Conservation (phyloP, 2,113 vertebrate genomes). For the Nipponia nippon region DNA sequence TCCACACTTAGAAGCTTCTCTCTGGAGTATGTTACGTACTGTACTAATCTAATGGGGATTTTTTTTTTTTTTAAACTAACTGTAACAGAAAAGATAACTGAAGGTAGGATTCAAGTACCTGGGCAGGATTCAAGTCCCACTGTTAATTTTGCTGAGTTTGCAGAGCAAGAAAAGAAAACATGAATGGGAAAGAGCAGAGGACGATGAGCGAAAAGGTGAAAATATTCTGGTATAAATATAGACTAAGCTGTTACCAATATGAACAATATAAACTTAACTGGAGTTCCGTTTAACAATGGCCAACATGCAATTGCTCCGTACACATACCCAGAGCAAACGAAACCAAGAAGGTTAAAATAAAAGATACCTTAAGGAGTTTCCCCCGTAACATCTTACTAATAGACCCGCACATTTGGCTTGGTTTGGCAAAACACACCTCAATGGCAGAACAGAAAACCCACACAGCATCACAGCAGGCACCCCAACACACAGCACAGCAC, state of each 20-base stretch:
- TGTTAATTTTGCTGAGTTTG: background rate
- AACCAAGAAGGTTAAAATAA: background rate
- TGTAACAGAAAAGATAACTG: background rate
- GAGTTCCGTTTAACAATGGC: background rate
- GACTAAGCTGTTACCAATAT: background rate
- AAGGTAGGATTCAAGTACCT: background rate
- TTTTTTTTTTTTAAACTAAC: background rate
- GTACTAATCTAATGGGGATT: background rate
- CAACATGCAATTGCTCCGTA: background rate
- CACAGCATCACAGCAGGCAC: background rate
- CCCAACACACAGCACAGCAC: background rate
- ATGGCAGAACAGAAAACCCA: background rate
- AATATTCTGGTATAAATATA: background rate
- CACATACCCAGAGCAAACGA: background rate
- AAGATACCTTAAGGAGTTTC: background rate
- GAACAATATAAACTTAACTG: background rate
- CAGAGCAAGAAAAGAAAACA: background rate
- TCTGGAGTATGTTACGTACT: background rate
- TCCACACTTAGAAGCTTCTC: background rate
- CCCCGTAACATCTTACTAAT: background rate
- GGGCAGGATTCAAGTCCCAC: background rate
- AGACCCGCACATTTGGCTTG: background rate
- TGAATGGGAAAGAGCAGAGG: background rate
- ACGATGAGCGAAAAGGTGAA: background rate
- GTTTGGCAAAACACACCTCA: background rate